Base-by-base conservation (phyloP, 2,113 vertebrate species). In the Cariama cristata region DNA sequence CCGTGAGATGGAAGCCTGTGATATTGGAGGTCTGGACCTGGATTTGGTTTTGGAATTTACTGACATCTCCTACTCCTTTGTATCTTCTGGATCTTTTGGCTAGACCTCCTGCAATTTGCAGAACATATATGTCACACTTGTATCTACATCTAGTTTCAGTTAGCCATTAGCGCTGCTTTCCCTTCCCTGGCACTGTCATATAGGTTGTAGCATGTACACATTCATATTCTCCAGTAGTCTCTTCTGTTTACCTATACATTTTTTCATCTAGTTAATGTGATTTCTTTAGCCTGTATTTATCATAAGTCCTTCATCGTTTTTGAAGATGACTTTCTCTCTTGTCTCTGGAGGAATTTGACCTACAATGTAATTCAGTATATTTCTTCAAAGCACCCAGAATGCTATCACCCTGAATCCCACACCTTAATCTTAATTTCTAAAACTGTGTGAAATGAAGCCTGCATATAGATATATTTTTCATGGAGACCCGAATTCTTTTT, bases 401-500 rank as follows among this genome's bases (percentile, higher is more conserved):
- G 66, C 79, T 74, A 9, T 53, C 73, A 75, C 66, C 86, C 40
- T 45, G 32, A 49, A 47, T 75, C 53, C 52, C 80, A 67, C 0
- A 0, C 40, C 82, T 92, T 76, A 33, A 85, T 86, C 80, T 81
- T 90, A 49, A 91, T 96, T 91, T 91, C 77, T 79, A 64, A 58
- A 82, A n/a, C 11, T 32, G 19, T 63, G 44, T 81, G 69, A 89
- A 81, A 89, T 40, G 42, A 44, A 94, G 68, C 62, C 66, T 95
- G 38, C 33, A 33, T 24, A 21, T 2, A 75, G 83, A 75, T 18
- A 3, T 8, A 56, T 81, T 89, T 89, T 82, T 75, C 35, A 92
- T 2, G 4, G 60, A 81, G 30, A 75, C 17, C 38, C 79, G 69
- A 86, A 68, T 79, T 67, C 22, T 30, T 16, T 86, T 92, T 45